phyloP scores from a whole-genome alignment of 2,888 invertebrate species.

The Rhagophthalmus giganteus region DNA sequence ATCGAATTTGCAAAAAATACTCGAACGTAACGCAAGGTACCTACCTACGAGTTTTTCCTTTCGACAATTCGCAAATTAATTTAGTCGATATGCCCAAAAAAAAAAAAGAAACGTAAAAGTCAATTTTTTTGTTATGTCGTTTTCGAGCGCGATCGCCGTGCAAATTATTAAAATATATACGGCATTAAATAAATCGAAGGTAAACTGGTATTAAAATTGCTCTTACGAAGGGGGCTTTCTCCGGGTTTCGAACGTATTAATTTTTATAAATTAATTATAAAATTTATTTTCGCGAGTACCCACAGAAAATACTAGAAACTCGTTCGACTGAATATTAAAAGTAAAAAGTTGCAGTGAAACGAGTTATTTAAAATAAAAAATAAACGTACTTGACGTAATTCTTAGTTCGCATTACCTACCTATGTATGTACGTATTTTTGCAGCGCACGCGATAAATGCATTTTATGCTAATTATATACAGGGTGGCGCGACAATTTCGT shows the following conservation, averaged over 20 bases:
- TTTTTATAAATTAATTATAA: background rate
- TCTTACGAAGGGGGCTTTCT: conserved; percentile 20
- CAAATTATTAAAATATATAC: conserved; percentile 27
- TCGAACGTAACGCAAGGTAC: no score
- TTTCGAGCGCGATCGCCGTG: no score
- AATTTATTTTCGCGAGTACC: background rate
- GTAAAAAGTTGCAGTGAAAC: conserved; percentile 26
- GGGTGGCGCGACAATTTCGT: no score
- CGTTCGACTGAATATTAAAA: conserved; percentile 11
- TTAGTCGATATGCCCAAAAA: no score
- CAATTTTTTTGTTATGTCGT: no score
- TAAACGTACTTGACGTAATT: conserved; percentile 13
- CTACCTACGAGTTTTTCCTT: no score
- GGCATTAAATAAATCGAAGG: conserved; percentile 31
- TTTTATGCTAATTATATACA: no score
- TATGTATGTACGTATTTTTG: no score
- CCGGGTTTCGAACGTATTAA: conserved; percentile 9
- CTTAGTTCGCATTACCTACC: conserved; percentile 2
- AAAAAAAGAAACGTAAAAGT: no score
- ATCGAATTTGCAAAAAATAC: no score
- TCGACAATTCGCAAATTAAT: no score
- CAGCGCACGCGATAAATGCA: conserved; percentile 5
- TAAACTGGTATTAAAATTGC: conserved; percentile 30
- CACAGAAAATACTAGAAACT: conserved; percentile 12
- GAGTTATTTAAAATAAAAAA: conserved; percentile 29